Evolutionary conservation across 2,113 vertebrate genomes (phyloP), one percentile per base, ranked within the genome.

Genomic region (Phylloscopus whistleri): DNA sequence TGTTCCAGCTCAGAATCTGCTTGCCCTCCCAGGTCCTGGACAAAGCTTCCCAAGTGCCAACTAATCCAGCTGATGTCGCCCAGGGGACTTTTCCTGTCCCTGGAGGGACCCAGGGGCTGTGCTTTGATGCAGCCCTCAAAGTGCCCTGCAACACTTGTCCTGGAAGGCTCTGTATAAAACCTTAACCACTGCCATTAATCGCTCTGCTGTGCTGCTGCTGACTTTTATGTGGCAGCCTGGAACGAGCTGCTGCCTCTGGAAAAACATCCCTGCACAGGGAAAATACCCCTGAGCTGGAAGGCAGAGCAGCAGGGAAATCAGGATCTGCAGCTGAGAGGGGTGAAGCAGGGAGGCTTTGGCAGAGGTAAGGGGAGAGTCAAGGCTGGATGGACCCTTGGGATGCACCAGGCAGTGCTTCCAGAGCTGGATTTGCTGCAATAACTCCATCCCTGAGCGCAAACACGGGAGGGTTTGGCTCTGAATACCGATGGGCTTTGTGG

Each of bases 171-270:
- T 39, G 49, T 31, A 11, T 67, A 72, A 95, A 93, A 58, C 59
- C 35, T 46, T 79, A 80, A 52, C 48, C 79, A 24, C 66, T 76
- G 87, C 11, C 95, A 94, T 84, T 53, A 68, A 87, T 95, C 6
- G 11, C 84, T 87, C 84, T 78, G 91, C 58, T 28, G 10, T 39
- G 77, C 81, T 69, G 70, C 90, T 81, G 87, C 94, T 78, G 95
- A 16, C 90, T 95, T 93, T 76, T 56, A 63, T 51, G 78, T 88
- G 90, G 82, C 93, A 84, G 86, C 83, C 78, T 93, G 24, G 52
- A 93, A 78, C 81, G 31, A 91, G 93, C 80, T 79, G 52, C 81
- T 88, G 84, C 72, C 79, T 18, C 72, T 46, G 89, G 78, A 20
- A 84, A 93, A 84, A 58, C 31, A 62, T 63, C 66, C 78, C 66